Evolutionary conservation across 2,113 vertebrate genomes (phyloP).

Genomic region (Leucosticte australis): DNA sequence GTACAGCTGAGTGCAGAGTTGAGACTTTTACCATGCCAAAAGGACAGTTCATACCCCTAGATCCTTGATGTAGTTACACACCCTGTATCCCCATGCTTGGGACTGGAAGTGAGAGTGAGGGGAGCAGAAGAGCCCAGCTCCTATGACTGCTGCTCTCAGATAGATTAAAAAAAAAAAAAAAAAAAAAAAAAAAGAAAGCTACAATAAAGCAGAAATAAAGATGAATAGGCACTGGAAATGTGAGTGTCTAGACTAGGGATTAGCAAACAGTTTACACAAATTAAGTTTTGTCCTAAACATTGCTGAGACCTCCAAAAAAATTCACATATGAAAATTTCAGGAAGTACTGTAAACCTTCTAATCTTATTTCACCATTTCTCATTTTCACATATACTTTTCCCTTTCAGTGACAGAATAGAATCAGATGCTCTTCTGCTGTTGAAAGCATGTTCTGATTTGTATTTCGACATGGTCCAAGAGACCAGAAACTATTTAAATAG

Average conservation of each 20-base stretch:
- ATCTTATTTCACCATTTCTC: background rate
- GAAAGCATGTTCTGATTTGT: background rate
- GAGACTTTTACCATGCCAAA: background rate
- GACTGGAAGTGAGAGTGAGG: background rate
- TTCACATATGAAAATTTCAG: background rate
- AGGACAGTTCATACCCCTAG: background rate
- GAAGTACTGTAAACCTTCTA: background rate
- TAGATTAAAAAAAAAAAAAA: background rate
- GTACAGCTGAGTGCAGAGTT: background rate
- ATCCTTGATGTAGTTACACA: background rate
- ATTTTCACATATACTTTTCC: background rate
- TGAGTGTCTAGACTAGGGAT: slow-evolving; percentile 19
- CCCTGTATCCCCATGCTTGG: background rate
- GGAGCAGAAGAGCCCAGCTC: background rate
- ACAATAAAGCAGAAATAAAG: background rate
- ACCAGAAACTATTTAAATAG: background rate
- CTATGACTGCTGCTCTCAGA: background rate
- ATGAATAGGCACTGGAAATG: background rate
- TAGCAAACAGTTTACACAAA: background rate
- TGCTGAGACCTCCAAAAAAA: background rate
- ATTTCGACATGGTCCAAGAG: background rate
- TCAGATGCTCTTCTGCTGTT: background rate
- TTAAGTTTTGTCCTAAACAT: background rate
- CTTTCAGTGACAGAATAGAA: background rate
- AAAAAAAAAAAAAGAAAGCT: background rate